Base-by-base conservation (phyloP, 2,113 vertebrate species). In the Ailuropoda melanoleuca region DNA sequence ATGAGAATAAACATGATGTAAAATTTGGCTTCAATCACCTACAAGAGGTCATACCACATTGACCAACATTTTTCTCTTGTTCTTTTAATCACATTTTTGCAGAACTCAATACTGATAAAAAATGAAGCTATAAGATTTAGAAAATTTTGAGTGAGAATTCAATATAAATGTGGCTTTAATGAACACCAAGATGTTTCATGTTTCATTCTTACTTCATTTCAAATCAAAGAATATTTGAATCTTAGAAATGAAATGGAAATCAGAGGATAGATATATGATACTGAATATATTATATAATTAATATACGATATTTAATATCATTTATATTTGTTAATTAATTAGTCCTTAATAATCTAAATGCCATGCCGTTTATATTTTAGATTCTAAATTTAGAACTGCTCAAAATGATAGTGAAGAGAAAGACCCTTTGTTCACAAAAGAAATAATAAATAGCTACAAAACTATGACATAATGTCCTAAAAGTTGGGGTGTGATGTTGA, bases 401-500 rank as follows among this genome's bases (percentile, higher is more conserved):
- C 46, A 85, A 81, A 93, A 85, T 23, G 56, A 48, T 62, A 89
- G 10, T 83, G 46, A 39, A 87, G 34, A 92, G 55, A 94, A 89
- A 91, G 56, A 94, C 18, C 68, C 26, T 80, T 96, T 95, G 82
- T 91, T 93, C 64, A 43, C n/a, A 85, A 72, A 75, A 93, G 46
- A 68, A 92, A 95, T 91, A 92, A 96, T 81, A 88, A 81, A 94
- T 85, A 96, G 50, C 46, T 93, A 62, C 78, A 93, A 95, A 92
- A 85, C 72, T 81, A 81, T 97, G 96, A 96, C 50, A 85, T 95
- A 92, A 93, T 86, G 78, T 94, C 91, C 43, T 75, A 86, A 68
- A 96, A 82, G 39, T 55, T 72, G 58, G 43, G 64, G 46, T 90
- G 50, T 93, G 64, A 89, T 80, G 81, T 77, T 95, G 93, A 94